Evolutionary conservation across 2,113 vertebrate species (phyloP), one percentile per base, ranked within the genome.

Genomic region (Amblyornis subalaris): DNA sequence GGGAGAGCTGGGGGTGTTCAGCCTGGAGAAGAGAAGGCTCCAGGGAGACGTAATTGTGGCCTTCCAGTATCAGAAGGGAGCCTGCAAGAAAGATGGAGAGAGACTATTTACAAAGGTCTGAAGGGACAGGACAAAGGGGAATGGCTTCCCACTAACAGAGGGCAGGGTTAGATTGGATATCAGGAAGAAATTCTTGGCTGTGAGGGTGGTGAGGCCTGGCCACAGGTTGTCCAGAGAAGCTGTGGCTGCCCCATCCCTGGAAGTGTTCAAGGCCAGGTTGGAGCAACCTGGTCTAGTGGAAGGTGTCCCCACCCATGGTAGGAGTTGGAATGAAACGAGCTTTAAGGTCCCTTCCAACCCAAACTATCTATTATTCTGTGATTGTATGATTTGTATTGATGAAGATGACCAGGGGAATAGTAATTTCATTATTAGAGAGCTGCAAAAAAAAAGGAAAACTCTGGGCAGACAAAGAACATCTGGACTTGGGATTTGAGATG

Each of bases 1-100:
- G 24, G 10, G 40, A 45, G 5, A 70, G 6, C 3, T 70, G n/a
- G 5, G 15, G 1, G 0, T n/a, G 29, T 17, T n/a, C 17, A 36
- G 4, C 10, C 20, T 61, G 48, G 29, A 40, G 29, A 67, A 50
- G 17, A 10, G 20, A 76, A 60, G 26, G 26, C 12, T 28, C 18
- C 3, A 2, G 33, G 33, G 45, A 44, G 12, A 44, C 1, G 2
- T 14, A 67, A 36, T 31, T 44, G 36, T 36, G 64, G 10, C 14
- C 15, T 58, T 75, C 6, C 18, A 53, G 54, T 45, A 53, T 31
- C 26, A 23, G 45, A 51, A 60, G 18, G 9, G 9, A 69, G 18
- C 22, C 31, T 51, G 18, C 26, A 76, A 69, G n/a, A 77, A 33
- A 53, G 54, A 36, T 8, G 22, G 33, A 60, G 36, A 51, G 54